phyloP scores from a whole-genome alignment of 1,140 invertebrate species.

The Neotoxoptera formosana region DNA sequence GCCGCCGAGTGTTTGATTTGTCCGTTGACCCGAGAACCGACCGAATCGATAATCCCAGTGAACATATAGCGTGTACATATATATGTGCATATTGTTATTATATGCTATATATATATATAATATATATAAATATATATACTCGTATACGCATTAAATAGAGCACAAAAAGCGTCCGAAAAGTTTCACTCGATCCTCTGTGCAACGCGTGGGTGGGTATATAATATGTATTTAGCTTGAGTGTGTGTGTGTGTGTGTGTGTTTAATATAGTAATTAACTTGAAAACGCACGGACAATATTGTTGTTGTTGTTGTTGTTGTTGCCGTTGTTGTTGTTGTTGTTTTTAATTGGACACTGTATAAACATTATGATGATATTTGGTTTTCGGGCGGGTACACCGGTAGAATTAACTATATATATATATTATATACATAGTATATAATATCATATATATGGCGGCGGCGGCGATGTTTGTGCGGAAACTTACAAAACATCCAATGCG shows the following conservation, averaged over 20 bases:
- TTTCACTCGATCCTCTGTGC: not conserved
- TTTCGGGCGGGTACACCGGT: not conserved
- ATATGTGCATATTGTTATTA: not conserved
- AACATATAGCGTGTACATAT: too few species aligned
- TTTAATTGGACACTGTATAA: conserved; percentile 1
- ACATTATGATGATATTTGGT: conserved; percentile 32
- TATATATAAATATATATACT: too few species aligned
- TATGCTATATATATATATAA: too few species aligned
- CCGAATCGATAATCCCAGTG: not conserved
- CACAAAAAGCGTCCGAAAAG: conserved; percentile 1
- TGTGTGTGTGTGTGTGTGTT: not conserved
- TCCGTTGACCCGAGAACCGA: conserved; percentile 20
- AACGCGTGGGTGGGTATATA: not conserved
- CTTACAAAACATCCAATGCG: not conserved
- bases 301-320: not conserved
- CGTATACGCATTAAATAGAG: not conserved
- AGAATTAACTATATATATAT: not conserved
- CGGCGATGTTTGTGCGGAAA: conserved; percentile 11
- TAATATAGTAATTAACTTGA: conserved; percentile 25
- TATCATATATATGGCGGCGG: not conserved
- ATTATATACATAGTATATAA: not conserved
- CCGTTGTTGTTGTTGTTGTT: not conserved
- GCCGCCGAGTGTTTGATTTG: not conserved
- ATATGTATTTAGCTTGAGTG: not conserved
- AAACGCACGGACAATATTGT: not conserved